A percentile compares a stretch with the other conserved stretches of the same genome.
Evolutionary conservation across 2,888 invertebrate species (phyloP).

Genomic region (Andrena minutula): DNA sequence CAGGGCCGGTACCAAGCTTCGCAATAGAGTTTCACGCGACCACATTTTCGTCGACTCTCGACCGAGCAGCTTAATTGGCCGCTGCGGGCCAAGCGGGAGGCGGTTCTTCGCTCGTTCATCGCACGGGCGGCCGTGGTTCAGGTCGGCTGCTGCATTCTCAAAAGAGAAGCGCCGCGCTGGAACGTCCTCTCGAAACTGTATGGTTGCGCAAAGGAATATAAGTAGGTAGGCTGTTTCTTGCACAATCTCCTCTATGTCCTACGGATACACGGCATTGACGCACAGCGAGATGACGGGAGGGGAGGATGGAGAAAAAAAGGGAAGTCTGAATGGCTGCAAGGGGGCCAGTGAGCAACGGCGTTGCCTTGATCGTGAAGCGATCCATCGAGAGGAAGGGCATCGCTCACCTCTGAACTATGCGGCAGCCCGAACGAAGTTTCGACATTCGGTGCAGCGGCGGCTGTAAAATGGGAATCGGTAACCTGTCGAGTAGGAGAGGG

Average conservation of each 20-base stretch:
- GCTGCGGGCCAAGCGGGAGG: slow-evolving; percentile 7
- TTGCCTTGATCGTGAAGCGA: slow-evolving; percentile 52
- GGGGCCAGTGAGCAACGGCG: slow-evolving; percentile 26
- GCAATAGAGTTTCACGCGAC: background rate
- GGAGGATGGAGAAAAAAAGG: slow-evolving; percentile 8
- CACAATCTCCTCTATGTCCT: slow-evolving; percentile 71
- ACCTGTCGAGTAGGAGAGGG: slow-evolving; percentile 16
- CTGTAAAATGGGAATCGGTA: slow-evolving; percentile 35
- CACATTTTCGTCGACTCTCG: background rate
- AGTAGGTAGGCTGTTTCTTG: slow-evolving; percentile 73
- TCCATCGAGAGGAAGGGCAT: slow-evolving; percentile 21
- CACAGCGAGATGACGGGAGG: slow-evolving; percentile 8
- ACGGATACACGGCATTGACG: slow-evolving; percentile 63
- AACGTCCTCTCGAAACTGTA: slow-evolving; percentile 70
- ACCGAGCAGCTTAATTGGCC: slow-evolving; percentile 43
- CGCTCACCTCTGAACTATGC: slow-evolving; percentile 31
- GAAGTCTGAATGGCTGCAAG: slow-evolving; percentile 61
- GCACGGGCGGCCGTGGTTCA: slow-evolving; percentile 7
- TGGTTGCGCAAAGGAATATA: slow-evolving; percentile 74
- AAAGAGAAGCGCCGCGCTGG: slow-evolving; percentile 63
- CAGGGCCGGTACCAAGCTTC: background rate
- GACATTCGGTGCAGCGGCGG: slow-evolving; percentile 12
- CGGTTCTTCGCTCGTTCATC: background rate
- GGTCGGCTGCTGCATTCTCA: slow-evolving; percentile 60
- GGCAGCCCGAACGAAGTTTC: slow-evolving; percentile 28